Conservation (phyloP, 2,797 vertebrate species). For the Nothura maculosa region DNA sequence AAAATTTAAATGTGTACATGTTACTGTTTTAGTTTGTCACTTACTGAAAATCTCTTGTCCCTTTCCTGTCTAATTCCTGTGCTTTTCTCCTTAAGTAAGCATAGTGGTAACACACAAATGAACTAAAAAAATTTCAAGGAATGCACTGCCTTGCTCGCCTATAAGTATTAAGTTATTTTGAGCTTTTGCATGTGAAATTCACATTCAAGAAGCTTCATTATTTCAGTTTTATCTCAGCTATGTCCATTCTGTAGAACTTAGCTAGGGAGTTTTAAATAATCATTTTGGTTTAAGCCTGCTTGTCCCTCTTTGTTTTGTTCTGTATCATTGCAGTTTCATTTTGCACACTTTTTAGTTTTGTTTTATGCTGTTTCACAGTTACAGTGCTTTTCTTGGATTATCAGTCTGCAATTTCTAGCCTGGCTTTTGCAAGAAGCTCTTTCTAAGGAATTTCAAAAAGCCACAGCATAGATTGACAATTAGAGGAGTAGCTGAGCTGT, state of each 20-base stretch:
- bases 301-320: not conserved
- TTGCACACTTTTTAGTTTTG: not conserved
- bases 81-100: not conserved
- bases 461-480: not conserved
- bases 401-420: not conserved
- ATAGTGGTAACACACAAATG: not conserved
- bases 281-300: not conserved
- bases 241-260: not conserved
- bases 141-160: not conserved
- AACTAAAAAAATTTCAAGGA: not conserved
- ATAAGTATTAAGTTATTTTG: not conserved
- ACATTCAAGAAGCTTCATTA: not conserved
- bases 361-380: not conserved
- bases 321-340: not conserved
- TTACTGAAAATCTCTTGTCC: not conserved
- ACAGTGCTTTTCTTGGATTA: not conserved
- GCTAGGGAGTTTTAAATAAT: not conserved
- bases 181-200: not conserved
- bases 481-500: not conserved
- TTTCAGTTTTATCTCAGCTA: not conserved
- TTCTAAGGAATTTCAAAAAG: constrained; percentile 10
- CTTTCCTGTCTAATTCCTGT: not conserved
- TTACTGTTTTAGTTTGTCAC: not conserved
- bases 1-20: not conserved
- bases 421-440: not conserved